Percentiles rank a stretch among this genome's conserved stretches.
phyloP scores from a whole-genome alignment of 2,113 vertebrate species.

The Lasiurus cinereus region DNA sequence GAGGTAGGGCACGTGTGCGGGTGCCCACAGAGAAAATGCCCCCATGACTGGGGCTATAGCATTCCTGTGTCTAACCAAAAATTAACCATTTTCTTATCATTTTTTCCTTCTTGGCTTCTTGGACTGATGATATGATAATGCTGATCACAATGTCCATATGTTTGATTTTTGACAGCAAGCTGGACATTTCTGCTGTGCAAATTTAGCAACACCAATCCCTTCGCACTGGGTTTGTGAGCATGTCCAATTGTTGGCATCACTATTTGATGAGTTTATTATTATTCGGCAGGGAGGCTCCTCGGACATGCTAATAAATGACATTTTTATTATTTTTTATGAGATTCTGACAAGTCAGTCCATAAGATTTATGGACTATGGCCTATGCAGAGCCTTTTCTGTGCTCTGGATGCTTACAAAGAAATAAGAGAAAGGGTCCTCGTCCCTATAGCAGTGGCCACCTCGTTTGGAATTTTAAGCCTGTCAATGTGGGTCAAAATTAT shows the following conservation, averaged over 20 bases:
- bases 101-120: not conserved
- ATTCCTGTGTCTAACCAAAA: not conserved
- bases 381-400: not conserved
- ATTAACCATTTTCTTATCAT: not conserved
- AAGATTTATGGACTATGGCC: conserved; percentile 46
- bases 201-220: not conserved
- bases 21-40: not conserved
- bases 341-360: conserved; percentile 34
- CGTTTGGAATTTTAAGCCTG: conserved; percentile 22
- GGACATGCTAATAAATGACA: conserved; percentile 41
- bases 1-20: too few species aligned
- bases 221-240: not conserved
- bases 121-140: not conserved
- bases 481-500: conserved; percentile 55
- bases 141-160: not conserved
- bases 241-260: not conserved
- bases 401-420: not conserved
- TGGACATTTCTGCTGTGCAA: conserved; percentile 52
- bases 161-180: conserved; percentile 29
- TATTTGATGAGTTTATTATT: conserved; percentile 63
- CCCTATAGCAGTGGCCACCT: not conserved
- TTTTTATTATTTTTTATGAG: conserved; percentile 74
- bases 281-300: conserved; percentile 44
- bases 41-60: rapidly evolving
- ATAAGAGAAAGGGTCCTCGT: not conserved